Percentiles rank a stretch among this genome's conserved stretches.
Evolutionary conservation across 2,797 vertebrate species (phyloP).

Genomic region (Dermochelys coriacea): DNA sequence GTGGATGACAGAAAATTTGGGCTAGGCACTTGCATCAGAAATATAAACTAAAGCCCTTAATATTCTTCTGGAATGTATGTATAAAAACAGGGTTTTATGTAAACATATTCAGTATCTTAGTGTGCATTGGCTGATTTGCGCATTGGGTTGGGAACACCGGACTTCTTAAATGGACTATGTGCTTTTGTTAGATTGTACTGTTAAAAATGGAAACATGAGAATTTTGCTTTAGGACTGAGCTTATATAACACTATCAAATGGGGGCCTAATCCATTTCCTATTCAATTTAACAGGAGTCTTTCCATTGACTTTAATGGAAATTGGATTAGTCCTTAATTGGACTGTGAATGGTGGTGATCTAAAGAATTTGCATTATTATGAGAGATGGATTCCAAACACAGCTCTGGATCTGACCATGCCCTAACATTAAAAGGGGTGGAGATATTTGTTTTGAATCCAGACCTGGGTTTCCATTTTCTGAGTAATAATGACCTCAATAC

Average conservation of each 20-base stretch:
- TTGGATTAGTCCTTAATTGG: background rate
- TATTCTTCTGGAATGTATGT: slow-evolving; percentile 3
- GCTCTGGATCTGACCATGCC: background rate
- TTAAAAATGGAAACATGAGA: background rate
- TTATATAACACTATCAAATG: background rate
- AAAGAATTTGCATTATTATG: background rate
- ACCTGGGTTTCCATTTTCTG: background rate
- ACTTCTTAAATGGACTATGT: background rate
- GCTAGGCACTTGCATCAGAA: background rate
- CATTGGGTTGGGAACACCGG: background rate
- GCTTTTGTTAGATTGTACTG: slow-evolving; percentile 16
- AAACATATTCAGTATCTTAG: background rate
- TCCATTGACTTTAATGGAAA: background rate
- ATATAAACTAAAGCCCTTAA: slow-evolving; percentile 4
- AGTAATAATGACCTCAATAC: background rate
- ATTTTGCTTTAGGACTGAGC: background rate
- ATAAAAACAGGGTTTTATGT: background rate
- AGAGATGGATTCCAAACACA: background rate
- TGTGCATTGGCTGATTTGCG: background rate
- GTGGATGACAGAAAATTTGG: background rate
- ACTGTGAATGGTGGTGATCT: accelerated
- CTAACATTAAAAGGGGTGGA: background rate
- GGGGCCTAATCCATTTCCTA: background rate
- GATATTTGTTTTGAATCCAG: background rate
- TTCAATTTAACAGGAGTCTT: background rate